A percentile compares a stretch with the other conserved stretches of the same genome.
These are phyloP conservation scores for Euplexia lucipara DNA, from an alignment of 2,888 invertebrate species.

Conservation along the genomic window DNA sequence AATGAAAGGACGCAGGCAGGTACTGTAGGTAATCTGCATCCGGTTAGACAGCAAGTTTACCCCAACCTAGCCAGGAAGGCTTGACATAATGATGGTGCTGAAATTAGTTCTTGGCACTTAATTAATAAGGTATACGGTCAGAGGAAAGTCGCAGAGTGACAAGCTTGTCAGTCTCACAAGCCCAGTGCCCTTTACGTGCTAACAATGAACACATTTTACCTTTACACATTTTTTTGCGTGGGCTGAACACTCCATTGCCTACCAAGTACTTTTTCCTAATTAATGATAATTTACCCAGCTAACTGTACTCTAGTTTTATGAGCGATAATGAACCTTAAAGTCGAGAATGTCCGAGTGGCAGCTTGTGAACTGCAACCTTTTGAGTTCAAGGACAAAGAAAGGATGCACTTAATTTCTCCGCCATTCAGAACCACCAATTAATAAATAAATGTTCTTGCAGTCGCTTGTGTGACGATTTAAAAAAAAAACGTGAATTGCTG, in stretches of 20 bases:
- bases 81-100: background rate
- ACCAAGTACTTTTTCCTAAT: conserved; percentile 83
- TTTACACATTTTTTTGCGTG: conserved; percentile 72
- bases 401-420: conserved; percentile 37
- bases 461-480: conserved; percentile 6
- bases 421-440: conserved; percentile 24
- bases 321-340: conserved; percentile 45
- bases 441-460: conserved; percentile 30
- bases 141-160: conserved; percentile 22
- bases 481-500: conserved; percentile 3
- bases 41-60: no score
- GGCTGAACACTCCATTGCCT: conserved; percentile 67
- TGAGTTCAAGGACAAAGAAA: conserved; percentile 63
- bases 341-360: conserved; percentile 17
- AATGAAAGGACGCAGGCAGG: no score
- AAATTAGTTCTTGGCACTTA: conserved; percentile 21
- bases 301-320: conserved; percentile 58
- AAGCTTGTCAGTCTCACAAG: conserved; percentile 31
- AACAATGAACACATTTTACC: conserved; percentile 64
- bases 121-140: conserved; percentile 24
- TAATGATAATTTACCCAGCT: conserved; percentile 69
- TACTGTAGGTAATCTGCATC: no score
- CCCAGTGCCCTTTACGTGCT: conserved; percentile 81
- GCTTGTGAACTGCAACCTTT: conserved; percentile 55
- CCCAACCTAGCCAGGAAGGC: no score